These are phyloP conservation scores for Potorous gilbertii DNA, from an alignment of 2,797 vertebrate genomes.

Conservation along the genomic window DNA sequence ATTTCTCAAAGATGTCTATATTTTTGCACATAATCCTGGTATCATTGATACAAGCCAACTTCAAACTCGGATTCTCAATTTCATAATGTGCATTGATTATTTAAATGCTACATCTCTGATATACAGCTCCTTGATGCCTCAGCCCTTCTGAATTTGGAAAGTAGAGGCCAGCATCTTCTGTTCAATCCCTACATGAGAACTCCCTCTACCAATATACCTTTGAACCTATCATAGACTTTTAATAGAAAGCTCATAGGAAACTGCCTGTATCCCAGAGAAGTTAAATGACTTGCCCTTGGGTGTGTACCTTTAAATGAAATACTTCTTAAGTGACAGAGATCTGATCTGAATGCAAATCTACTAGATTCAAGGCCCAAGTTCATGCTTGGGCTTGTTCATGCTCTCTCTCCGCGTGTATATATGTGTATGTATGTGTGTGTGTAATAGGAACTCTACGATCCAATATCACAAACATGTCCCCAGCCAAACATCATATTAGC, in stretches of 20 bases:
- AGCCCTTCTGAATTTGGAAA: background rate
- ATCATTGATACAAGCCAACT: background rate
- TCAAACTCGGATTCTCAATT: background rate
- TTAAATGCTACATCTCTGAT: background rate
- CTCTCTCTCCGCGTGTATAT: too few relatives aligned
- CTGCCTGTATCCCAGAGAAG: background rate
- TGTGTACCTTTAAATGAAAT: background rate
- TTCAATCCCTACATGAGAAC: background rate
- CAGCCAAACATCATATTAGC: background rate
- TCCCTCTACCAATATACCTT: background rate
- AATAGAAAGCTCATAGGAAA: background rate
- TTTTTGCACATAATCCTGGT: background rate
- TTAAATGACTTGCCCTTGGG: background rate
- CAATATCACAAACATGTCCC: background rate
- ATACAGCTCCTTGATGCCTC: background rate
- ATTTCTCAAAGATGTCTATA: background rate
- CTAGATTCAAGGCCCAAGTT: too few relatives aligned
- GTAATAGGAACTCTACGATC: background rate
- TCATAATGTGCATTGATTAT: background rate
- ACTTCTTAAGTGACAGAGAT: too few relatives aligned
- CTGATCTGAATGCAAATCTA: too few relatives aligned
- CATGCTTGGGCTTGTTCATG: too few relatives aligned
- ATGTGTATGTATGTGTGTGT: too few relatives aligned
- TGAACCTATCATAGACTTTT: background rate
- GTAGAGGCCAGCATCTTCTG: background rate